Percentiles rank a stretch among this genome's conserved stretches.
Conservation (phyloP, 1,140 invertebrate species). For the Calosoma granatense region DNA sequence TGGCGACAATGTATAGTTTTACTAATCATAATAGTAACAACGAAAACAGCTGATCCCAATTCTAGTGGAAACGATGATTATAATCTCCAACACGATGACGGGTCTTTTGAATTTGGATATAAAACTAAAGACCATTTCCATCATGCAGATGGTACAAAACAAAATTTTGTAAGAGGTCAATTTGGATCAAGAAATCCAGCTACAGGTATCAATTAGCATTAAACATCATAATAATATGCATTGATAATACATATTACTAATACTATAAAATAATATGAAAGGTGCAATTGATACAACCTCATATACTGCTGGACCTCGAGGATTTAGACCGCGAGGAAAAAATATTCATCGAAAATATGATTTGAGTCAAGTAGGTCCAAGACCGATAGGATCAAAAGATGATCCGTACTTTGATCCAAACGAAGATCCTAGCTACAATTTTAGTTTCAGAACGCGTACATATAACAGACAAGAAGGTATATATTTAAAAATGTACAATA, state of each 20-base stretch:
- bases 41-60: neutral
- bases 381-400: constrained; percentile 45
- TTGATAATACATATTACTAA: constrained; percentile 3
- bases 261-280: constrained; percentile 11
- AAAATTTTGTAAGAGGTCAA: constrained; percentile 49
- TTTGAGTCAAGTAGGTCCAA: constrained; percentile 50
- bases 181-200: constrained; percentile 53
- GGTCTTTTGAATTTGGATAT: constrained; percentile 55
- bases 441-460: constrained; percentile 50
- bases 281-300: constrained; percentile 50
- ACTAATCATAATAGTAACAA: neutral
- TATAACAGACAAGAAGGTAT: constrained; percentile 50
- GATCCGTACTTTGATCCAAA: constrained; percentile 58
- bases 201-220: constrained; percentile 32
- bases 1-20: neutral
- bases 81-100: constrained; percentile 40
- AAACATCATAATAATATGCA: neutral
- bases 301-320: constrained; percentile 61
- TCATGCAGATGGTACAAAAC: constrained; percentile 44
- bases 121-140: constrained; percentile 56
- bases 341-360: constrained; percentile 58
- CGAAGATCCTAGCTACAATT: constrained; percentile 60
- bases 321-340: constrained; percentile 56
- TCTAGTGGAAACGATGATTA: constrained; percentile 25
- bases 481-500: constrained; percentile 13